These are phyloP conservation scores for Percopsis transmontana DNA, from an alignment of 2,113 vertebrate genomes.

Conservation along the genomic window DNA sequence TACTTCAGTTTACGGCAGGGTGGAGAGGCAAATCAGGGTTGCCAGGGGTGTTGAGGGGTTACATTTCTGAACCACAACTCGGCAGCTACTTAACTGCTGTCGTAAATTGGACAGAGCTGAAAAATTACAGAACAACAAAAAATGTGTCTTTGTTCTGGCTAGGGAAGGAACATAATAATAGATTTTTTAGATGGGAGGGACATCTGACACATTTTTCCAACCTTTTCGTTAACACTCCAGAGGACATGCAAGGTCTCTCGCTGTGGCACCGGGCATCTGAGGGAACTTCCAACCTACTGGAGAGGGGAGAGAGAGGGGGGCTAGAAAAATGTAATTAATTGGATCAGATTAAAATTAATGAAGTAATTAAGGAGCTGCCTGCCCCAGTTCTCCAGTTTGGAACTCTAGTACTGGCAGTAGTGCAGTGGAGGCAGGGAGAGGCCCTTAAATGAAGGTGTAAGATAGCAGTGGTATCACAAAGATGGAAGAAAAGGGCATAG, in stretches of 20 bases:
- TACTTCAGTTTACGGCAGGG: conserved; percentile 21
- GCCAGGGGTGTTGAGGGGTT: conserved; percentile 40
- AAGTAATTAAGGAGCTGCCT: conserved; percentile 79
- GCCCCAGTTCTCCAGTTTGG: conserved; percentile 57
- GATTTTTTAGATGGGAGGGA: conserved; percentile 67
- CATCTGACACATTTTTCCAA: background rate
- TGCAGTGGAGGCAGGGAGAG: background rate
- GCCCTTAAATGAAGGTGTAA: too few relatives aligned
- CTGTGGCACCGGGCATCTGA: conserved; percentile 44
- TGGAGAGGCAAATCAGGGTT: background rate
- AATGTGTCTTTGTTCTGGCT: conserved; percentile 68
- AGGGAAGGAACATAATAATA: conserved; percentile 63
- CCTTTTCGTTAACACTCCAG: conserved; percentile 43
- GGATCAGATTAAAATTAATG: conserved; percentile 83
- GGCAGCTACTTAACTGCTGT: conserved; percentile 60
- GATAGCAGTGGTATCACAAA: too few relatives aligned
- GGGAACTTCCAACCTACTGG: conserved; percentile 59
- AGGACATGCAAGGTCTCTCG: conserved; percentile 71
- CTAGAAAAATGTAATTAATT: conserved; percentile 77
- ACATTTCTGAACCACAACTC: conserved; percentile 45
- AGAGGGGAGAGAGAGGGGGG: conserved; percentile 38
- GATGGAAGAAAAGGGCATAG: too few relatives aligned
- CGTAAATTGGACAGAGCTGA: conserved; percentile 59
- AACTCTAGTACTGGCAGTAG: conserved; percentile 34
- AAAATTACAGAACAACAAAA: conserved; percentile 72